These are phyloP conservation scores for Ibidorhyncha struthersii DNA, from an alignment of 2,113 vertebrate genomes.

Conservation along the genomic window DNA sequence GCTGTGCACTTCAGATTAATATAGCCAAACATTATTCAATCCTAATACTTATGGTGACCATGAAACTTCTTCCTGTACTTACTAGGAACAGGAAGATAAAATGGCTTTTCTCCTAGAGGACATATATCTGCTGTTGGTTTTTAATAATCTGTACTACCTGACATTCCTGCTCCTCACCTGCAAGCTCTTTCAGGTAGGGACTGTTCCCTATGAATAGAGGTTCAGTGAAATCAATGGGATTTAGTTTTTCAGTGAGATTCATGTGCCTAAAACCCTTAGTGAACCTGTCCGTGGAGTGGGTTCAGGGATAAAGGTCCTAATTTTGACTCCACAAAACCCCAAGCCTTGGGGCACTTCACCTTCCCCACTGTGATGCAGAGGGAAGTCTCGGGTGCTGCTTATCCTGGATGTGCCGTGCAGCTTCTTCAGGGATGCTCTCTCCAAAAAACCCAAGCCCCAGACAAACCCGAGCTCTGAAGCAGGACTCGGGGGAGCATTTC, in stretches of 20 bases:
- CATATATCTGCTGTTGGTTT: background rate
- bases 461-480: background rate
- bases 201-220: background rate
- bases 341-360: background rate
- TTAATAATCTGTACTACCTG: background rate
- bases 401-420: background rate
- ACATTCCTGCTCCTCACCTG: background rate
- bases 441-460: background rate
- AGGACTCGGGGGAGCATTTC: background rate
- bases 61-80: slow-evolving; percentile 8
- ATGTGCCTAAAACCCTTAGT: background rate
- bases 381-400: background rate
- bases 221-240: background rate
- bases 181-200: background rate
- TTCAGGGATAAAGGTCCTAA: background rate
- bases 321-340: background rate
- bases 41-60: background rate
- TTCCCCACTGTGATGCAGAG: background rate
- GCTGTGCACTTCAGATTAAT: slow-evolving; percentile 43
- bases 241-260: background rate
- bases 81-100: background rate
- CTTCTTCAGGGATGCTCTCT: background rate
- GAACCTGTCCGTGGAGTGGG: background rate
- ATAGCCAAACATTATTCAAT: slow-evolving; percentile 48
- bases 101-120: slow-evolving; percentile 4